phyloP scores from a whole-genome alignment of 2,888 invertebrate genomes.

The Cosmia trapezina region DNA sequence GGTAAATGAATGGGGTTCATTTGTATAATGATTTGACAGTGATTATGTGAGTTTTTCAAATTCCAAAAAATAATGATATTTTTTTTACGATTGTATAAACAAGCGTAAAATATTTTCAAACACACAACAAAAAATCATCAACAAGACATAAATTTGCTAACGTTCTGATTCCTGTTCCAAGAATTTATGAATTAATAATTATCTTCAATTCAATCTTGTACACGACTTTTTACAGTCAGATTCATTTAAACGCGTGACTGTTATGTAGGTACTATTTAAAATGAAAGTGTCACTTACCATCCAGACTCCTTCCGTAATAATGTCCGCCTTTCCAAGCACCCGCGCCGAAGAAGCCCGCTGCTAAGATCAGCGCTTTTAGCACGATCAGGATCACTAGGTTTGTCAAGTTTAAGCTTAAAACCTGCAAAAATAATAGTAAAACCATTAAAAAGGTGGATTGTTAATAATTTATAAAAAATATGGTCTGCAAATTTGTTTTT shows the following conservation, averaged over 20 bases:
- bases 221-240: not conserved
- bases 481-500: not conserved
- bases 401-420: conserved; percentile 95
- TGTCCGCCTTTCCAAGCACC: conserved; percentile 92
- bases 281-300: conserved; percentile 80
- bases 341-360: conserved; percentile 94
- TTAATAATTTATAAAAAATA: not conserved
- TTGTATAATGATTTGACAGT: not conserved
- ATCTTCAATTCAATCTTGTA: not conserved
- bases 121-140: not conserved
- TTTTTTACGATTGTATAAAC: not conserved
- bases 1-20: not conserved
- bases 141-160: not conserved
- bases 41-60: not conserved
- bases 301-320: conserved; percentile 90
- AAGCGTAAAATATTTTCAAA: not conserved
- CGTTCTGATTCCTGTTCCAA: not conserved
- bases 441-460: not conserved
- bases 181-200: no score
- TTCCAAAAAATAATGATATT: not conserved
- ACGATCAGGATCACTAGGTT: conserved; percentile 95
- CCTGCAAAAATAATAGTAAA: conserved; percentile 81
- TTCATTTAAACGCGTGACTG: not conserved
- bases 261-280: conserved; percentile 1
- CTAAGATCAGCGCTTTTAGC: conserved; percentile 95